These are phyloP conservation scores for Calyptommatus sinebrachiatus DNA, from an alignment of 2,113 vertebrate genomes.

Conservation along the genomic window DNA sequence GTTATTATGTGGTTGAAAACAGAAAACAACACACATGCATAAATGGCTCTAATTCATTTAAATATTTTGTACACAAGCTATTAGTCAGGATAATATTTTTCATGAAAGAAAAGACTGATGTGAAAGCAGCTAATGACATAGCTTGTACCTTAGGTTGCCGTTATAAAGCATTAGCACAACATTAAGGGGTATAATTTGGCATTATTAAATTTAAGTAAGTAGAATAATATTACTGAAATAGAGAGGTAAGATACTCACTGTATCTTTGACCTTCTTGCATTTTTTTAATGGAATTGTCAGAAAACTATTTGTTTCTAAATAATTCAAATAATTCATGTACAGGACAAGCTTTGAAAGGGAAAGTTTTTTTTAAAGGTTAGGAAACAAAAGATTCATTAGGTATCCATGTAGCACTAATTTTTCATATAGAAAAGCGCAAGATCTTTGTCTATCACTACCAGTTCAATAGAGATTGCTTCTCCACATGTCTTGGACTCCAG, in stretches of 20 bases:
- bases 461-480: not conserved
- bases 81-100: slow-evolving; percentile 39
- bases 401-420: no score
- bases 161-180: slow-evolving; percentile 36
- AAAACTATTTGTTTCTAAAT: not conserved
- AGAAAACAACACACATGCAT: slow-evolving; percentile 39
- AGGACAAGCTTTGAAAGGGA: not conserved
- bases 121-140: slow-evolving; percentile 31
- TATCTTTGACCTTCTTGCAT: slow-evolving; percentile 5
- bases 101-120: slow-evolving; percentile 33
- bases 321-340: not conserved
- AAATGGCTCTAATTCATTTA: slow-evolving; percentile 51
- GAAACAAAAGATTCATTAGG: not conserved
- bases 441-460: not conserved
- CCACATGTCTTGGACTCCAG: no score
- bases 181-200: slow-evolving; percentile 38
- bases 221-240: slow-evolving; percentile 30
- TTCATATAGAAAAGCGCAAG: not conserved
- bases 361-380: not conserved
- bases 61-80: slow-evolving; percentile 46
- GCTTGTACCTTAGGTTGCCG: slow-evolving; percentile 41
- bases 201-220: slow-evolving; percentile 33
- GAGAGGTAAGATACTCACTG: not conserved
- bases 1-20: slow-evolving; percentile 58
- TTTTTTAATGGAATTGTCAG: not conserved